Evolutionary conservation across 2,797 vertebrate species (phyloP), one percentile per base, ranked within the genome.

Genomic region (Falco peregrinus): DNA sequence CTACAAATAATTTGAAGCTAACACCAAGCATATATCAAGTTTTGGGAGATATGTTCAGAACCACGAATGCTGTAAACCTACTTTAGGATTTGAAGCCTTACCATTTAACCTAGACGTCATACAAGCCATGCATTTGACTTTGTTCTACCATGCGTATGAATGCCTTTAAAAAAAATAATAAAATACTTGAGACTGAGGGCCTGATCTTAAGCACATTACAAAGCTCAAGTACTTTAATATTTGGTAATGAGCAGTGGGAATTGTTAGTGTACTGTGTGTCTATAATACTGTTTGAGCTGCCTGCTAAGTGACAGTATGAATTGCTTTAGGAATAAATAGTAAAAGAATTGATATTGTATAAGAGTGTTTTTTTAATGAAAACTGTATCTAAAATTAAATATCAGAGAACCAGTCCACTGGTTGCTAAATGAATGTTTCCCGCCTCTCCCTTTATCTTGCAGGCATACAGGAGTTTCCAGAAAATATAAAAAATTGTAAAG

Each of bases 381-480:
- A 39, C 13, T 35, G 3, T n/a, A 11, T 57, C n/a, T 57, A 39
- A 91, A 84, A 57, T 65, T 21, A 56, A 77, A 47, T 39, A 39
- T n/a, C 12, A 54, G 56, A 82, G 69, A 89, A 63, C 17, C 16
- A 37, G 20, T 85, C 39, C 13, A 60, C 33, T 45, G 10, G 6
- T 63, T 89, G 35, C 45, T 74, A 68, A 60, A 59, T 37, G 2
- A 59, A 56, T 81, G 24, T 57, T 89, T 83, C 53, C 26, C 56
- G 5, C 48, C 5, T 60, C 5, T 87, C 37, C 67, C n/a, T 97
- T 43, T 88, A 21, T 96, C 93, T 97, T 95, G 70, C 93, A 99
- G 99, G 99, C 97, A 99, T 99, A 98, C 99, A 99, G 96, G 99
- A 99, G 97, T 99, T 99, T 98, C 99, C 99, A 97, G 99, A 99